Evolutionary conservation across 1,140 invertebrate species (phyloP).

Genomic region (Aradophagus sp.): DNA sequence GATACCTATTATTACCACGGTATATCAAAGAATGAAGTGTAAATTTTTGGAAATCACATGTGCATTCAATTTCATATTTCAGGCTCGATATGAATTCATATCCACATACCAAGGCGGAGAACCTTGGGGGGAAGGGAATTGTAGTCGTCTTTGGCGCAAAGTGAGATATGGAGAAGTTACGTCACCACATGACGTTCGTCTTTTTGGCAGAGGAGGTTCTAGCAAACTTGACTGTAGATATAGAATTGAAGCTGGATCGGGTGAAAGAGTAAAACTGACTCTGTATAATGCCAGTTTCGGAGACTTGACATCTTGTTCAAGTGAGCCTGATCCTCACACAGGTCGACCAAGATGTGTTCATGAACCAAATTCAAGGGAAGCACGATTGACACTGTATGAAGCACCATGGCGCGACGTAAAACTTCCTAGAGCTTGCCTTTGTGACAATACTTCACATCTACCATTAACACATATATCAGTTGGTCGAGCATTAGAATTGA

Average conservation of each 20-base stretch:
- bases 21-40: too few relatives aligned
- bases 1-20: too few relatives aligned
- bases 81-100: conserved; percentile 86
- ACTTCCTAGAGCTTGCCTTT: conserved; percentile 80
- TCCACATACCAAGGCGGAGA: conserved; percentile 85
- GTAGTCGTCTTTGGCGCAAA: conserved; percentile 76
- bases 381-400: conserved; percentile 79
- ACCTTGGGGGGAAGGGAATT: conserved; percentile 77
- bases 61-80: too few relatives aligned
- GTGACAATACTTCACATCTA: conserved; percentile 80
- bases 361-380: conserved; percentile 75
- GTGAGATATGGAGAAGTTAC: conserved; percentile 78
- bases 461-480: conserved; percentile 80
- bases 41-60: too few relatives aligned
- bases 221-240: conserved; percentile 83
- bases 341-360: conserved; percentile 77
- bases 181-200: conserved; percentile 83
- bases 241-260: conserved; percentile 80
- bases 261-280: conserved; percentile 80
- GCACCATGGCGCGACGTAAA: conserved; percentile 80
- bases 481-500: conserved; percentile 78
- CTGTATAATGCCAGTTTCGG: conserved; percentile 84
- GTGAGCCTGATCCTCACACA: conserved; percentile 82
- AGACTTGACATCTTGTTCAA: conserved; percentile 78
- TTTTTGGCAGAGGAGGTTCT: conserved; percentile 85